Percentiles rank a stretch among this genome's conserved stretches.
These are phyloP conservation scores for Seriola aureovittata DNA, from an alignment of 2,113 vertebrate species.

Conservation along the genomic window DNA sequence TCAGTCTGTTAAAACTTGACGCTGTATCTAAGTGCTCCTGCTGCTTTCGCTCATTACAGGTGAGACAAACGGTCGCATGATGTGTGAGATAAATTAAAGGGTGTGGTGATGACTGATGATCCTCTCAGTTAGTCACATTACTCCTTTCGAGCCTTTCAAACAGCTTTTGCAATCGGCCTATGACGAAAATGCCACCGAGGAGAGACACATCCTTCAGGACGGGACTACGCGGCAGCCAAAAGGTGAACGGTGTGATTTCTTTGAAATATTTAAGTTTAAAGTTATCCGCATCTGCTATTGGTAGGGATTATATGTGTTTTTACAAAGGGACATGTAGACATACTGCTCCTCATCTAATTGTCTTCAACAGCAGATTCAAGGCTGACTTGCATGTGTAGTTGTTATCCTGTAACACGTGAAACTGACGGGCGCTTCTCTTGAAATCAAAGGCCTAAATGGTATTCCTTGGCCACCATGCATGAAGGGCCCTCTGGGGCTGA, in stretches of 20 bases:
- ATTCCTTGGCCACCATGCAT: neutral
- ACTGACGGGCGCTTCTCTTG: neutral
- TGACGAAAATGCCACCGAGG: no score
- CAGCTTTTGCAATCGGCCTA: neutral
- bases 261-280: no score
- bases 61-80: neutral
- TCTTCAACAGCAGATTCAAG: no score
- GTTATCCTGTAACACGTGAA: neutral
- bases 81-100: constrained; percentile 17
- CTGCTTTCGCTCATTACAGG: neutral
- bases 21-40: constrained; percentile 5
- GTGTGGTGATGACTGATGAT: constrained; percentile 20
- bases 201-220: no score
- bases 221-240: no score
- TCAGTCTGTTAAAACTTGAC: neutral
- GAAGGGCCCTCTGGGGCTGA: neutral
- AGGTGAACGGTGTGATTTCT: no score
- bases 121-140: constrained; percentile 17
- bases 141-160: neutral
- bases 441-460: neutral
- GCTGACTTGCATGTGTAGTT: neutral
- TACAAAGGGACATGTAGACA: no score
- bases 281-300: no score
- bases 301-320: no score
- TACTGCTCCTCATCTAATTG: no score